Conservation (phyloP, 2,113 vertebrate species). For the Willisornis vidua region DNA sequence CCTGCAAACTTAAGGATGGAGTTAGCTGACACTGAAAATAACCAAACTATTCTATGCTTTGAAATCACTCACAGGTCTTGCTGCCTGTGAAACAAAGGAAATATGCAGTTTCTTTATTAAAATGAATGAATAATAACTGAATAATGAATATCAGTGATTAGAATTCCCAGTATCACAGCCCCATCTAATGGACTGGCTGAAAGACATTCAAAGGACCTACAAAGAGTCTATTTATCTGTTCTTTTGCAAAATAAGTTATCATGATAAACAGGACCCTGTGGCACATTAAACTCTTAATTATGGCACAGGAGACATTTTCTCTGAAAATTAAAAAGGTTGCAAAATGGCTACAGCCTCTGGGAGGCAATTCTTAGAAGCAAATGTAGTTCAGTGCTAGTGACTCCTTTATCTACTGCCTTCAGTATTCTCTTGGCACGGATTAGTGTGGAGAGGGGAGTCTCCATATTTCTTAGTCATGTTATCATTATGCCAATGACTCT, state of each 20-base stretch:
- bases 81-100: background rate
- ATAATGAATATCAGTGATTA: constrained; percentile 9
- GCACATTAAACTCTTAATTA: constrained; percentile 30
- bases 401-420: constrained; percentile 47
- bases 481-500: constrained; percentile 11
- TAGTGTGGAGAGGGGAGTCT: background rate
- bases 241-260: background rate
- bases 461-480: constrained; percentile 25
- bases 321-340: constrained; percentile 47
- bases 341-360: constrained; percentile 29
- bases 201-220: constrained; percentile 5
- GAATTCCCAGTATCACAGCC: constrained; percentile 62
- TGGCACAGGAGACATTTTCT: constrained; percentile 14
- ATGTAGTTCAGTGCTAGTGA: background rate
- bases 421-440: background rate
- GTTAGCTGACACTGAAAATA: background rate
- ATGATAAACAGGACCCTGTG: constrained; percentile 7
- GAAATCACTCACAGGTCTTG: background rate
- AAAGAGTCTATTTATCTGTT: background rate
- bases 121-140: constrained; percentile 1
- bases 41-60: background rate
- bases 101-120: background rate
- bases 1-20: background rate
- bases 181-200: constrained; percentile 64
- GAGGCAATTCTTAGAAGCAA: constrained; percentile 13